Base-by-base conservation (phyloP, 2,113 vertebrate species). In the Rhinichthys klamathensis region DNA sequence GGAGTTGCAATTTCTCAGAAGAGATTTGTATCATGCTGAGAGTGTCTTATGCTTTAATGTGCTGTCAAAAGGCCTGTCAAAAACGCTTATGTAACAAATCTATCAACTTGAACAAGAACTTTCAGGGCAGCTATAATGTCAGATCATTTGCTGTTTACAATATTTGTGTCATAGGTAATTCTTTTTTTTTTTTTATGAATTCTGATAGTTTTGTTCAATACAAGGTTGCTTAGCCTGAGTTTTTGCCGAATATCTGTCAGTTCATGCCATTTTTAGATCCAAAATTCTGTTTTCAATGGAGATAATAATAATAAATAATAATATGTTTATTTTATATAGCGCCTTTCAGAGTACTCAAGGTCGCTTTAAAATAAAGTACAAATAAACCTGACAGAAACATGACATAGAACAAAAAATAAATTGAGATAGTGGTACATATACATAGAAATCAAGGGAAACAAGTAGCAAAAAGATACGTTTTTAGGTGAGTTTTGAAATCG, bases 11-110 rank as follows among this genome's bases (percentile, higher is more conserved):
- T n/a, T 46, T 74, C 41, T 74, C 70, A 74, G n/a, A 74, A 23
- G 70, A 41, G 41, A 73, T 25, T 12, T 73, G 15, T 46, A 46
- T 23, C 41, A 1, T 15, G 70, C 70, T 73, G 46, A 76, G 73
- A 30, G 44, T 8, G 3, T 46, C 49, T 76, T 54, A 38, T 60
- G 30, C 32, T 38, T 74, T 58, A 56, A 41, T 60, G 32, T 79
- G 76, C 76, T 79, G 76, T 60, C 74, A 56, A 56, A 77, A 56
- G 13, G 74, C 49, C 27, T 77, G 27, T 76, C 70, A 73, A 25
- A 73, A 63, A 73, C 1, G 11, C 70, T 46, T 76, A 54, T 77
- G 49, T 56, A 77, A 77, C 16, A 56, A 51, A 77, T 77, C 74
- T 77, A 56, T 77, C 30, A 35, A 30, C 49, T 32, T 77, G 46